phyloP scores from a whole-genome alignment of 2,888 invertebrate species.

The Chrysina gloriosa region DNA sequence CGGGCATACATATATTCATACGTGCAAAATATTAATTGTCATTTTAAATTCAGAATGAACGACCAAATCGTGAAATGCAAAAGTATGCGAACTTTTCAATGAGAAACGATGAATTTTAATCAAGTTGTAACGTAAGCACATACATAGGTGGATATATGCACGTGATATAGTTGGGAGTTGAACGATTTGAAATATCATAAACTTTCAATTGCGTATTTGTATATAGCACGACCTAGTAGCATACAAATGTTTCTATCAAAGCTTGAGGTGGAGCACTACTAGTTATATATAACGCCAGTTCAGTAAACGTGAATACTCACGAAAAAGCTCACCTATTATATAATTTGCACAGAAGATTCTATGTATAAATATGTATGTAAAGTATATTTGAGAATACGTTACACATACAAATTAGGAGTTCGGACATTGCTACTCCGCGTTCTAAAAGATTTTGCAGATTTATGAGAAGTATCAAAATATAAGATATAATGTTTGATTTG shows the following conservation, averaged over 20 bases:
- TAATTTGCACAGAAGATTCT: too few species aligned
- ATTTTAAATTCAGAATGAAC: conserved; percentile 17
- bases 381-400: too few species aligned
- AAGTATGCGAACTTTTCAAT: conserved; percentile 33
- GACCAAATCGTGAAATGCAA: conserved; percentile 7
- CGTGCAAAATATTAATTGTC: conserved; percentile 13
- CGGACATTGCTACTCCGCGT: too few species aligned
- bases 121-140: background rate
- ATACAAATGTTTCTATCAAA: background rate
- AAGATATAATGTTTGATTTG: too few species aligned
- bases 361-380: too few species aligned
- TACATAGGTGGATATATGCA: background rate
- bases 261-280: background rate
- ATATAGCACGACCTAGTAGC: background rate
- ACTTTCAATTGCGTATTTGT: background rate
- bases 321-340: too few species aligned
- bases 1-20: background rate
- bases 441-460: too few species aligned
- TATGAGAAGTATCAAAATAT: too few species aligned
- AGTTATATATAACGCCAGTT: too few species aligned
- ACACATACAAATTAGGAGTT: too few species aligned
- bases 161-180: background rate
- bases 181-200: background rate
- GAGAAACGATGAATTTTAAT: conserved; percentile 21
- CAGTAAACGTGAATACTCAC: too few species aligned